Conservation (phyloP, 2,797 vertebrate species). For the Channa striata region DNA sequence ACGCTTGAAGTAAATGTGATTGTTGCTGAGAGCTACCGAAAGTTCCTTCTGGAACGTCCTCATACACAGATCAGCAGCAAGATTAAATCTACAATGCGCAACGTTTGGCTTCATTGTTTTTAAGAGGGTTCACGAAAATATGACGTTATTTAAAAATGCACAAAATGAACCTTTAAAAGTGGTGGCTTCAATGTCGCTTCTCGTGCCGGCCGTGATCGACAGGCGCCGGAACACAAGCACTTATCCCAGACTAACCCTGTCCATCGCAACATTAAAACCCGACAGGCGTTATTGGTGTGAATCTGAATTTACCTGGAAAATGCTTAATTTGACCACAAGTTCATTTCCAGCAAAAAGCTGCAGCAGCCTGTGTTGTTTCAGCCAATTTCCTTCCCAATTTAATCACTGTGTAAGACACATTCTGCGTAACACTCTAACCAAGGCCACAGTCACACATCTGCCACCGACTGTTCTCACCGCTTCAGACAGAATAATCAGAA, state of each 20-base stretch:
- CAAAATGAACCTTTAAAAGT: too few species aligned
- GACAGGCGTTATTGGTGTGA: too few species aligned
- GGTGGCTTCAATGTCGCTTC: too few species aligned
- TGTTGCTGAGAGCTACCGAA: neutral
- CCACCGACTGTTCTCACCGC: conserved; percentile 28
- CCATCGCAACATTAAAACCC: too few species aligned
- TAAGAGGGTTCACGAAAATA: too few species aligned
- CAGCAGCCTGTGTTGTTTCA: conserved; percentile 9
- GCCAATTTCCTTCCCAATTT: conserved; percentile 6
- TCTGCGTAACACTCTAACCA: conserved; percentile 1
- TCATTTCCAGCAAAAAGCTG: neutral
- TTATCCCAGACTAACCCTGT: too few species aligned
- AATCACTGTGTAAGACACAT: conserved; percentile 17
- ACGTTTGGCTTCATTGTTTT: too few species aligned
- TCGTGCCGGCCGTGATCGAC: too few species aligned
- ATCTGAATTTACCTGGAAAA: neutral
- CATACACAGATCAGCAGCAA: too few species aligned
- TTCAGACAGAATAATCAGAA: conserved; percentile 45
- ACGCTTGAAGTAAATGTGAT: conserved; percentile 1
- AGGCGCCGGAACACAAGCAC: too few species aligned
- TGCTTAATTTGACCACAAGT: neutral
- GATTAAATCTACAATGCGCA: too few species aligned
- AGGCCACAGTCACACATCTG: conserved; percentile 23
- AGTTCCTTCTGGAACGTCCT: neutral
- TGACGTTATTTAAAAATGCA: too few species aligned